Base-by-base conservation (phyloP, 1,140 invertebrate genomes). In the Pseudoatta argentina region DNA sequence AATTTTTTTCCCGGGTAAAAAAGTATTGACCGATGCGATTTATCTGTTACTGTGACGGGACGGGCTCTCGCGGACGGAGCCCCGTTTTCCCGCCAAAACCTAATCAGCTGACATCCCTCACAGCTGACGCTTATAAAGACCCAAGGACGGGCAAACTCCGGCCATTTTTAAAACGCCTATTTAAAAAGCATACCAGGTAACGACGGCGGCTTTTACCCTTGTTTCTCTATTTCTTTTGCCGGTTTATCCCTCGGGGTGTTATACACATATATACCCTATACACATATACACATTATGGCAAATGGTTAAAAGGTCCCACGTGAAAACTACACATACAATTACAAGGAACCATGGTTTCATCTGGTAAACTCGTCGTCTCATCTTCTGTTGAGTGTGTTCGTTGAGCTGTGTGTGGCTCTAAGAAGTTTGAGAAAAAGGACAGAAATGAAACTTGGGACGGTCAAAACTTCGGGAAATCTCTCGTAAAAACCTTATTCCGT, bases 121-220 rank as follows among this genome's bases (percentile, higher is more conserved):
- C 82, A 87, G 89, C 79, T 88, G 86, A 89, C 77, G 14, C 14
- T 44, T 44, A 8, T 14, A 86, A 53, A 69, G 34, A 14, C 51
- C 44, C 57, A 87, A 69, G 67, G 73, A 57, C 64, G 83, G 30
- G 77, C 69, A 55, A 83, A 66, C 72, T 69, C 4, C 14, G 39
- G 39, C 92, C 92, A 93, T 93, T 93, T 93, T 93, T 93, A 93
- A 93, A 89, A 88, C 92, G 79, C 85, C 72, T 86, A 57, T 93
- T 93, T 93, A 93, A 93, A 93, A 92, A 90, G 24, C 21, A 39
- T 10, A 27, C 30, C 61, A 57, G 44, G 24, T 51, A 39, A 27
- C 79, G 21, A 64, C 79, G n/a, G 39, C 30, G 14, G 16, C 18
- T n/a, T 44, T 34, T 21, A 44, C 51, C 73, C 76, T 79, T 79